Conservation (phyloP, 2,113 vertebrate genomes). For the Illadopsis cleaveri region DNA sequence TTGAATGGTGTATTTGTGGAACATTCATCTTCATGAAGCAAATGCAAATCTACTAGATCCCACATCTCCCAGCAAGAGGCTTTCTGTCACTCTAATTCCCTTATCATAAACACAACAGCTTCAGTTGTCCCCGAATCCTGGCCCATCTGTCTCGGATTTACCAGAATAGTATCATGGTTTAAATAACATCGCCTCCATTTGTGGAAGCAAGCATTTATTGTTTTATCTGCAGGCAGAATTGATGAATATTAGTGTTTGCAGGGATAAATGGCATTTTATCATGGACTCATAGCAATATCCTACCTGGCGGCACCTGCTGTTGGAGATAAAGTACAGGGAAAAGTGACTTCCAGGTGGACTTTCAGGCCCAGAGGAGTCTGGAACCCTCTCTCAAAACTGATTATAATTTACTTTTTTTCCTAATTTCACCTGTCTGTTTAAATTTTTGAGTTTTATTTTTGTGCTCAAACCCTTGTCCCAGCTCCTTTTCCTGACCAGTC, state of each 20-base stretch:
- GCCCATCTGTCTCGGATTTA: constrained; percentile 30
- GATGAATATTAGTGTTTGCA: background rate
- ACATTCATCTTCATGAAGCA: background rate
- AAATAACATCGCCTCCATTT: constrained; percentile 20
- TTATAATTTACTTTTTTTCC: background rate
- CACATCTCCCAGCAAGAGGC: background rate
- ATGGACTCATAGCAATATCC: background rate
- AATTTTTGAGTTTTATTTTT: background rate
- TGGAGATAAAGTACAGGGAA: background rate
- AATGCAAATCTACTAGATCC: constrained; percentile 18
- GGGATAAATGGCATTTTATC: background rate
- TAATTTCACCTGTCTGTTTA: background rate
- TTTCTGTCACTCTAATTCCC: constrained; percentile 38
- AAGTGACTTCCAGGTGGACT: background rate
- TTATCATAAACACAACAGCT: constrained; percentile 45
- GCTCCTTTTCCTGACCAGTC: background rate
- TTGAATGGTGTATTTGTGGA: background rate
- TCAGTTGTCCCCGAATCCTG: constrained; percentile 20
- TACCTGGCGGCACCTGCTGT: background rate
- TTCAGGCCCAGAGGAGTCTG: background rate
- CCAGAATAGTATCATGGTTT: constrained; percentile 19
- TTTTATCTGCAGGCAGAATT: constrained; percentile 12
- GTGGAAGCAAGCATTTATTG: background rate
- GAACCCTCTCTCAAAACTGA: background rate
- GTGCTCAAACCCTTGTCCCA: background rate